phyloP scores from a whole-genome alignment of 2,888 invertebrate genomes.

The Mechanitis mazaeus region DNA sequence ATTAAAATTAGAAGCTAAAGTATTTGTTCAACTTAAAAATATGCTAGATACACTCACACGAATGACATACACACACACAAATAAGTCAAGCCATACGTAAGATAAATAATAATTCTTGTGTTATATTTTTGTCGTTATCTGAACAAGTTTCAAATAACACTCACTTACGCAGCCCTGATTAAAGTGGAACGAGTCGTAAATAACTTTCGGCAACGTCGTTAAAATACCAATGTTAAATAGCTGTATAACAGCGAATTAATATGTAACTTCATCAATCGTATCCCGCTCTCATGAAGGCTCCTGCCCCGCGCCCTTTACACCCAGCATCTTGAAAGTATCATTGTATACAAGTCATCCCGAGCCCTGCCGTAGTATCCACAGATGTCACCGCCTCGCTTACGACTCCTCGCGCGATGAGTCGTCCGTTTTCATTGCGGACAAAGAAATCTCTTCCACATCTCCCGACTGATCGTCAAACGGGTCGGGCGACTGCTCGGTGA shows the following conservation, averaged over 20 bases:
- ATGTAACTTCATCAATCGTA: conserved; percentile 50
- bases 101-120: not conserved
- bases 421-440: conserved; percentile 50
- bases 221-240: conserved; percentile 12
- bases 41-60: too few relatives aligned
- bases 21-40: too few relatives aligned
- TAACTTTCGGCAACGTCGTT: conserved; percentile 18
- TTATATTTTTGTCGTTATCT: not conserved
- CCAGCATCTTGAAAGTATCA: conserved; percentile 46
- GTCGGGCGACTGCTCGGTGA: conserved; percentile 21
- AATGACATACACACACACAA: too few relatives aligned
- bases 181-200: conserved; percentile 16
- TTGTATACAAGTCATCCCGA: conserved; percentile 38
- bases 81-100: not conserved
- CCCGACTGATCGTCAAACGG: conserved; percentile 36
- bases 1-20: too few relatives aligned
- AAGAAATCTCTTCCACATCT: conserved; percentile 69
- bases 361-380: conserved; percentile 43
- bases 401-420: conserved; percentile 46
- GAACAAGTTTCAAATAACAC: conserved; percentile 3
- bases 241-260: conserved; percentile 41
- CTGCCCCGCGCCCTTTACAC: conserved; percentile 42
- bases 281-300: conserved; percentile 49
- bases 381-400: conserved; percentile 41
- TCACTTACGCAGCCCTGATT: conserved; percentile 10